Percentiles rank a stretch among this genome's conserved stretches.
These are phyloP conservation scores for Sinodicranocentrus sp. DNA, from an alignment of 2,888 invertebrate species.

Conservation along the genomic window DNA sequence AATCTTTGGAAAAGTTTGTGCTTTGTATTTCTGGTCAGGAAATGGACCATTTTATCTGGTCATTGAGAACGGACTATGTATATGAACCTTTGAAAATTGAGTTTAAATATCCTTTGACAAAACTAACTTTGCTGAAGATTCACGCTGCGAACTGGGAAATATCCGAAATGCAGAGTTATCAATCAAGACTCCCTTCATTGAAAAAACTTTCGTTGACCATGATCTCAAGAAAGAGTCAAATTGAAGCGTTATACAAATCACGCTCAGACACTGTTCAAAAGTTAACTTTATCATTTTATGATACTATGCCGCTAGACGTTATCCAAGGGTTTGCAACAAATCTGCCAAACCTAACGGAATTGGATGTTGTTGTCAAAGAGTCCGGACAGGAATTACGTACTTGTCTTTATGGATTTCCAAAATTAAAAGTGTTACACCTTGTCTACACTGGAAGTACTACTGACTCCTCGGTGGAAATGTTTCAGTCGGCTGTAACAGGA, in stretches of 20 bases:
- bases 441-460: conserved; percentile 16
- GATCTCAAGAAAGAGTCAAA: conserved; percentile 34
- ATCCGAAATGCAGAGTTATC: conserved; percentile 27
- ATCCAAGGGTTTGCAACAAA: conserved; percentile 33
- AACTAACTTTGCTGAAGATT: conserved; percentile 19
- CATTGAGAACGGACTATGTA: conserved; percentile 26
- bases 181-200: conserved; percentile 10
- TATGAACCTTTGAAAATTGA: conserved; percentile 40
- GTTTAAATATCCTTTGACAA: conserved; percentile 10
- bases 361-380: conserved; percentile 20
- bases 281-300: conserved; percentile 22
- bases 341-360: conserved; percentile 19
- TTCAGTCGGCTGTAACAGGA: conserved; percentile 24
- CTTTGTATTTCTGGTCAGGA: conserved; percentile 17
- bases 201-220: conserved; percentile 37
- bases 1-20: conserved; percentile 9
- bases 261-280: conserved; percentile 22
- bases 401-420: conserved; percentile 26
- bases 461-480: not conserved
- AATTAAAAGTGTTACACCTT: conserved; percentile 14
- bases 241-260: conserved; percentile 19
- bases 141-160: conserved; percentile 49
- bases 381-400: not conserved
- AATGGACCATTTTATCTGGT: conserved; percentile 48
- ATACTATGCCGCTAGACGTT: conserved; percentile 30